These are phyloP conservation scores for Hippopotamus amphibius DNA, from an alignment of 2,113 vertebrate genomes.

Conservation along the genomic window DNA sequence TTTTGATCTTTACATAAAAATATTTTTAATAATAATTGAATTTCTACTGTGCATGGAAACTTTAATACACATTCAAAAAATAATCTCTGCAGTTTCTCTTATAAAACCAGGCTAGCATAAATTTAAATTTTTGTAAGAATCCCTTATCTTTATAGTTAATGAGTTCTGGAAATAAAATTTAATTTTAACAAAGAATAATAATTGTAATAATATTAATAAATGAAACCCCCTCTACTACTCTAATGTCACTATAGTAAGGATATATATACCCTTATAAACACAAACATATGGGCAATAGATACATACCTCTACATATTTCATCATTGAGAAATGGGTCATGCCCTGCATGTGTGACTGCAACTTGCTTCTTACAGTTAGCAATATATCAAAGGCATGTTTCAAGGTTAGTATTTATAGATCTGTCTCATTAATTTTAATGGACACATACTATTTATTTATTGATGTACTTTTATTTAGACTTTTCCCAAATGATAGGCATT, in stretches of 20 bases:
- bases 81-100: not conserved
- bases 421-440: slow-evolving; percentile 54
- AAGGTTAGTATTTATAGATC: slow-evolving; percentile 6
- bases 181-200: not conserved
- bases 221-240: not conserved
- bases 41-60: not conserved
- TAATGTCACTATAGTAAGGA: not conserved
- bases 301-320: not conserved
- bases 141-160: not conserved
- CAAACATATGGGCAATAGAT: too few species aligned
- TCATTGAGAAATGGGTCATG: not conserved
- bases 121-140: not conserved
- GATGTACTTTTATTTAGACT: not conserved
- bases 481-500: slow-evolving; percentile 17
- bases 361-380: not conserved
- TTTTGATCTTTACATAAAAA: not conserved
- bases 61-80: not conserved
- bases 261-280: not conserved
- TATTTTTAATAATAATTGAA: not conserved
- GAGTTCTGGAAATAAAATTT: not conserved
- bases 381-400: not conserved
- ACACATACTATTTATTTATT: slow-evolving; percentile 29
- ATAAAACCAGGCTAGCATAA: not conserved
- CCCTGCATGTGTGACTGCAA: not conserved
- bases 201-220: not conserved